Percentiles rank a stretch among this genome's conserved stretches.
These are phyloP conservation scores for Ceratina japonica DNA, from an alignment of 1,140 invertebrate species.

Conservation along the genomic window DNA sequence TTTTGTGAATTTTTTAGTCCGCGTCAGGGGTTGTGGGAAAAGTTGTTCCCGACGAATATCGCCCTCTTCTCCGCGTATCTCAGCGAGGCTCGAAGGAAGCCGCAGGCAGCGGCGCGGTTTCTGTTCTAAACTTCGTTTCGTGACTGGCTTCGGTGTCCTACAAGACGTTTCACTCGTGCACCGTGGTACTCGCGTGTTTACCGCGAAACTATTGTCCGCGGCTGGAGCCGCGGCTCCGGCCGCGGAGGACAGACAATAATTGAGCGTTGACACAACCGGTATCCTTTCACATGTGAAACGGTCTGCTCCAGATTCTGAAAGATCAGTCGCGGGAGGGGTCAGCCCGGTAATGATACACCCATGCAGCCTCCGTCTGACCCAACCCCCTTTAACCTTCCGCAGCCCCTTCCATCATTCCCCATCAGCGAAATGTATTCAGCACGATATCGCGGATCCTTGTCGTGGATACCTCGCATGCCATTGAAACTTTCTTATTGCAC, in stretches of 20 bases:
- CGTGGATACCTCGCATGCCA: constrained; percentile 37
- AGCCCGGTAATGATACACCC: constrained; percentile 70
- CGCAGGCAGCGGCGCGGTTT: constrained; percentile 47
- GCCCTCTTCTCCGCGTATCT: not conserved
- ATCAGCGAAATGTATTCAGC: constrained; percentile 24
- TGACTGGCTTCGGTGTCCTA: constrained; percentile 60
- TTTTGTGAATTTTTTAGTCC: not conserved
- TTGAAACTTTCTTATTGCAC: not conserved
- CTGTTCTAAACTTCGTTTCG: constrained; percentile 63
- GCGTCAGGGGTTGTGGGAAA: constrained; percentile 32
- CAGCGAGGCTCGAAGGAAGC: constrained; percentile 45
- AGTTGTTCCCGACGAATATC: not conserved
- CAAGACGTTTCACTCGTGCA: constrained; percentile 66
- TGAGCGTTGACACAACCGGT: constrained; percentile 56
- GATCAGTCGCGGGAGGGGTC: constrained; percentile 67
- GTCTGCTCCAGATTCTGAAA: constrained; percentile 69
- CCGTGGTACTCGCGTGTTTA: constrained; percentile 1
- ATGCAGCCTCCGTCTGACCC: constrained; percentile 53
- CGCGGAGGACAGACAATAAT: constrained; percentile 60
- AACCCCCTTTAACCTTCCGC: constrained; percentile 53
- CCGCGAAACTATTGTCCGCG: constrained; percentile 62
- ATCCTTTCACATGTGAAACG: constrained; percentile 73
- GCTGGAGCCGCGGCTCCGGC: not conserved
- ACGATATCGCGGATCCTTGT: constrained; percentile 43
- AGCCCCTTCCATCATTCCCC: not conserved